Base-by-base conservation (phyloP, 2,113 vertebrate genomes). In the Dipodomys spectabilis region DNA sequence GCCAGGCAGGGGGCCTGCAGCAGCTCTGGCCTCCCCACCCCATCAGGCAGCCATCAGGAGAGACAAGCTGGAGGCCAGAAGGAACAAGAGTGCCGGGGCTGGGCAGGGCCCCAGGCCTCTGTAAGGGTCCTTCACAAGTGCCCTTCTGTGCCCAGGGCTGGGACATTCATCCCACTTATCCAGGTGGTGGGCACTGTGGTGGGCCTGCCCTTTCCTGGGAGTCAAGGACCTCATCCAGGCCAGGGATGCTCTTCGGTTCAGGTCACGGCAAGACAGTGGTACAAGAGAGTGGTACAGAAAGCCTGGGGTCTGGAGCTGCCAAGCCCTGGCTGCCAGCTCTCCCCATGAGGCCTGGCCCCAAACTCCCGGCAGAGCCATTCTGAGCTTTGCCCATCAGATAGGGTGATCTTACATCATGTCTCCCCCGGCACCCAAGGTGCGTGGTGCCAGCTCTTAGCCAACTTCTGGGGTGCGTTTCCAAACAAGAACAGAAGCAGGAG, bases 341-440 rank as follows among this genome's bases (percentile, higher is more conserved):
- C 86, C 93, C 82, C 83, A 80, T 69, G 88, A 78, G 84, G 35
- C 95, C 96, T 97, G 96, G 94, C 95, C 92, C 93, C 27, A 10
- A 30, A 45, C 60, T 30, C 53, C 95, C 93, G 39, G 95, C 96
- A 82, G 32, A 96, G 86, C 45, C 90, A n/a, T 22, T 82, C 28
- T 0, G 18, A 44, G 39, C 1, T 30, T 68, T 95, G 96, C 97
- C 97, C 96, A 97, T 97, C 97, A 97, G 97, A 98, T 98, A 97
- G 64, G 82, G 95, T 90, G 69, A 95, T 97, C 97, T 98, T 95
- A 97, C 94, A 95, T 97, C 96, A 97, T 93, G 44, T 91, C 97
- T 97, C 96, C 95, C 96, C 86, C 84, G n/a, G 80, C 90, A 93
- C 91, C 88, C 93, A 95, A 82, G 23, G n/a, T 90, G 82, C 91